phyloP scores from a whole-genome alignment of 1,140 invertebrate genomes.

The Drosophila pectinifera region DNA sequence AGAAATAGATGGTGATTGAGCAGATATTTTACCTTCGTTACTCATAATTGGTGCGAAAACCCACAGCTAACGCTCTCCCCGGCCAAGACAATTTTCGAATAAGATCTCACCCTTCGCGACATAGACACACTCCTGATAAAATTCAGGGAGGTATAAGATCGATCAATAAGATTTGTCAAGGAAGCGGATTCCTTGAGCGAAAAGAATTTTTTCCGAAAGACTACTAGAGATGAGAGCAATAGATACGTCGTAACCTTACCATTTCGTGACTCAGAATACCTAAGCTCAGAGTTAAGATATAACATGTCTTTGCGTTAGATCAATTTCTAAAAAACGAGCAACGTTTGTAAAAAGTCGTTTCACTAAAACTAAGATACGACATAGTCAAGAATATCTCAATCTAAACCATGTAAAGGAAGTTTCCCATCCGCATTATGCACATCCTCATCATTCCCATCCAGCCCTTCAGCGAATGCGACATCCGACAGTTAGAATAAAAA shows the following conservation, averaged over 20 bases:
- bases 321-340: background rate
- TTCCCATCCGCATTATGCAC: background rate
- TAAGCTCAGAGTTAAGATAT: background rate
- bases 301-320: background rate
- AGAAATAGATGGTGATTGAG: background rate
- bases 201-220: background rate
- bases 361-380: background rate
- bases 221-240: background rate
- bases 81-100: no score
- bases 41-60: no score
- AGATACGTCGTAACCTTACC: conserved; percentile 2
- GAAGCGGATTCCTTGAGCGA: background rate
- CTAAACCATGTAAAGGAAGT: background rate
- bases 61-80: no score
- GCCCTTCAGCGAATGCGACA: background rate
- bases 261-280: background rate
- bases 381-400: background rate
- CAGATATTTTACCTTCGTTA: no score
- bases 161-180: background rate
- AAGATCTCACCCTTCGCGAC: background rate
- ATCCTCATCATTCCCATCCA: background rate
- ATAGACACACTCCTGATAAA: background rate
- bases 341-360: background rate
- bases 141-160: conserved; percentile 10
- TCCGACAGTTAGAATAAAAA: no score